phyloP scores from a whole-genome alignment of 2,113 vertebrate genomes.

The Orycteropus afer region DNA sequence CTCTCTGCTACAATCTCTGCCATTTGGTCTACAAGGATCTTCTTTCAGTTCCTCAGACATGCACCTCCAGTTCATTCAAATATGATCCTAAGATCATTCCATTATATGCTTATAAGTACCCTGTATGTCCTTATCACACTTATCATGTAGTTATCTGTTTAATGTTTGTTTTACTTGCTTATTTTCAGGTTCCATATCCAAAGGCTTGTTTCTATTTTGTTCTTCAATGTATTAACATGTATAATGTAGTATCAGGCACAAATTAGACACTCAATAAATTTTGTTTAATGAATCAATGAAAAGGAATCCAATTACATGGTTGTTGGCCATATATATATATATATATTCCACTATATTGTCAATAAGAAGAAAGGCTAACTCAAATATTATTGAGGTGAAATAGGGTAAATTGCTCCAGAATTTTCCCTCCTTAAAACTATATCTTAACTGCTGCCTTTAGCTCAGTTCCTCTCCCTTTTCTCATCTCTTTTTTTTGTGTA shows the following conservation, averaged over 20 bases:
- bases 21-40: background rate
- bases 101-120: background rate
- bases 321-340: background rate
- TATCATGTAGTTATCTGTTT: background rate
- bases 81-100: background rate
- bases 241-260: background rate
- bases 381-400: background rate
- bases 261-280: conserved; percentile 1
- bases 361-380: background rate
- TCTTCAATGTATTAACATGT: background rate
- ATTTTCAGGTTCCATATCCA: background rate
- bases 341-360: background rate
- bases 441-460: background rate
- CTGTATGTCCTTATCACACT: background rate
- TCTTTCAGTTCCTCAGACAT: background rate
- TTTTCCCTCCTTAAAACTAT: background rate
- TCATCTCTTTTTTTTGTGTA: background rate
- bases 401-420: background rate
- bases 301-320: background rate
- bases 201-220: background rate
- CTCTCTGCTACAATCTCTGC: background rate
- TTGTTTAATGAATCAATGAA: background rate
- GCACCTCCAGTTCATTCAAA: too few species aligned
- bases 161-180: background rate
- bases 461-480: background rate